These are phyloP conservation scores for Coilia nasus DNA, from an alignment of 2,797 vertebrate species.

Conservation along the genomic window DNA sequence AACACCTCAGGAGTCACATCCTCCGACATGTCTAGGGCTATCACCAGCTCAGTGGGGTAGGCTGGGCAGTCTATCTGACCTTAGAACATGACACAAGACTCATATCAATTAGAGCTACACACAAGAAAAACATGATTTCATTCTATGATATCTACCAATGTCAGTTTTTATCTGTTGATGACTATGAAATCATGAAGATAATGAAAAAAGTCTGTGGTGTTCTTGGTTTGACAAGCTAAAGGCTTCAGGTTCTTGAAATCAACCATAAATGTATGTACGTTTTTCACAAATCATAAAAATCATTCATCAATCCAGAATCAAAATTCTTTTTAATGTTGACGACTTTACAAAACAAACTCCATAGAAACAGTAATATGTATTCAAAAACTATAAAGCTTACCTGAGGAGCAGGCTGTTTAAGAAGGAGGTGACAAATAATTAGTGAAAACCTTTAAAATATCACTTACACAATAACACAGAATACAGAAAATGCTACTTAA, in stretches of 20 bases:
- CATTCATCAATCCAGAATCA: too few relatives aligned
- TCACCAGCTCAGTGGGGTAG: slow-evolving; percentile 85
- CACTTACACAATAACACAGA: neutral
- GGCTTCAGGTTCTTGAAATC: neutral
- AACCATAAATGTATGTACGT: neutral
- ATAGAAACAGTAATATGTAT: neutral
- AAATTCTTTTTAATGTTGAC: neutral
- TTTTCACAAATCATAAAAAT: too few relatives aligned
- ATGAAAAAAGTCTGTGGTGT: neutral
- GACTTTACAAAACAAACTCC: neutral
- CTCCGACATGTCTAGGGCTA: slow-evolving; percentile 85
- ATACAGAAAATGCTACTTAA: neutral
- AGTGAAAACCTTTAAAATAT: neutral
- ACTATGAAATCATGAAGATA: neutral
- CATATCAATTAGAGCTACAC: neutral
- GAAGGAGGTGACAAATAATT: slow-evolving; percentile 35
- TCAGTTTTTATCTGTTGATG: neutral
- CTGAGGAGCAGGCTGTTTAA: slow-evolving; percentile 77
- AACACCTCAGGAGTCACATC: slow-evolving; percentile 73
- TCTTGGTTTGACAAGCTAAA: neutral
- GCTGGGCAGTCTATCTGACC: slow-evolving; percentile 71
- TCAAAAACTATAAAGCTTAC: slow-evolving; percentile 63
- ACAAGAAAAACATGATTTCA: neutral
- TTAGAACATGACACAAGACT: slow-evolving; percentile 43
- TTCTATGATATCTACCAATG: neutral